These are phyloP conservation scores for Drosophila neotestacea DNA, from an alignment of 2,888 invertebrate species.

Conservation along the genomic window DNA sequence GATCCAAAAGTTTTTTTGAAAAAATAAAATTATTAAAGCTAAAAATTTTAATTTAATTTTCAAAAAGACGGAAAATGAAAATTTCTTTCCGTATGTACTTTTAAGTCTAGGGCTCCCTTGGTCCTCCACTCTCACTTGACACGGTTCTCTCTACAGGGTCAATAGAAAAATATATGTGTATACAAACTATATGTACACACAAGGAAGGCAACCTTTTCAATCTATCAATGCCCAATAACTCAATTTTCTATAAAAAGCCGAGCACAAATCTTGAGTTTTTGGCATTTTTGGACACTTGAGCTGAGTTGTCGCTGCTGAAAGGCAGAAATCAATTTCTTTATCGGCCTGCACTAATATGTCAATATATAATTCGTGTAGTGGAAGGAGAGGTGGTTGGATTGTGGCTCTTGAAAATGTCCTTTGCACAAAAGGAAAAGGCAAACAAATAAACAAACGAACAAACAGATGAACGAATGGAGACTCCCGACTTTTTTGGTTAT, in stretches of 20 bases:
- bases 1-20: no score
- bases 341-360: constrained; percentile 76
- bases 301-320: constrained; percentile 58
- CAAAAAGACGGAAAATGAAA: no score
- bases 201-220: constrained; percentile 46
- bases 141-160: no score
- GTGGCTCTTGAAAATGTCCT: constrained; percentile 39
- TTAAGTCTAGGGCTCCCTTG: no score
- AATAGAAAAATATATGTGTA: not conserved
- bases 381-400: not conserved
- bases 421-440: constrained; percentile 53
- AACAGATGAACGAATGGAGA: constrained; percentile 24
- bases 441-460: constrained; percentile 38
- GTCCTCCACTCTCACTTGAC: not conserved
- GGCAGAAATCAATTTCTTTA: constrained; percentile 77
- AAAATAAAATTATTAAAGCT: no score
- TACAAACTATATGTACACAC: constrained; percentile 3
- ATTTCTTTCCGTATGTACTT: no score
- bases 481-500: constrained; percentile 44
- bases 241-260: constrained; percentile 59
- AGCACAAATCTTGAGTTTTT: constrained; percentile 38
- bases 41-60: no score
- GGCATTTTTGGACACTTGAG: constrained; percentile 49
- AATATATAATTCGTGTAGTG: constrained; percentile 62
- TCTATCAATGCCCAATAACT: constrained; percentile 62